Conservation (phyloP, 1,140 invertebrate species). For the Xylocopa sonorina region DNA sequence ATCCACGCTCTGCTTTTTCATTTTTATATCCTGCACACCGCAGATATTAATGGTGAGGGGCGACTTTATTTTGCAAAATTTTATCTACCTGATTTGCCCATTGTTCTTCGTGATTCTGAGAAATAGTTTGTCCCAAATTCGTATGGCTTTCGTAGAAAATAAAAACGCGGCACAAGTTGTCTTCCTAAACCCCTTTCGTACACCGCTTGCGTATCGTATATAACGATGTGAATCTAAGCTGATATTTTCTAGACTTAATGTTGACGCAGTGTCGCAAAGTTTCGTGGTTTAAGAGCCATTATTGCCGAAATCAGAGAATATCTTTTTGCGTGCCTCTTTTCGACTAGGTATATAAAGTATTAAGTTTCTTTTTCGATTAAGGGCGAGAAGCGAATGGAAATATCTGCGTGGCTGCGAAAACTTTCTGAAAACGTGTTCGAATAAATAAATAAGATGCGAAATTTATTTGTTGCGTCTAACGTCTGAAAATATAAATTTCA, state of each 20-base stretch:
- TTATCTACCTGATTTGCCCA: too few species aligned
- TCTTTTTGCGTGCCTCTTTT: too few species aligned
- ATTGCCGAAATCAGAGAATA: not conserved
- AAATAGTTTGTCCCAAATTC: too few species aligned
- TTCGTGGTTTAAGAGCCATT: not conserved
- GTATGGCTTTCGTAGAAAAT: too few species aligned
- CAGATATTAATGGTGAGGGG: too few species aligned
- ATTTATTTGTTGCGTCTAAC: too few species aligned
- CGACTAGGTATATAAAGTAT: not conserved
- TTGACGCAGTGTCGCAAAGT: conserved; percentile 3
- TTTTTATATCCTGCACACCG: too few species aligned
- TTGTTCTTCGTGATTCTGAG: too few species aligned
- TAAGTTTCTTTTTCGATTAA: not conserved
- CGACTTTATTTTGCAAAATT: too few species aligned
- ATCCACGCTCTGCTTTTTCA: not conserved
- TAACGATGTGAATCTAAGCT: conserved; percentile 10
- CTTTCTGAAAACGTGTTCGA: not conserved
- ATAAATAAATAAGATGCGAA: too few species aligned
- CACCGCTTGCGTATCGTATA: not conserved
- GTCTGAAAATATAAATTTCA: too few species aligned
- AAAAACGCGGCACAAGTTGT: not conserved
- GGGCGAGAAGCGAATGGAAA: too few species aligned
- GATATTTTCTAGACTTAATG: conserved; percentile 1
- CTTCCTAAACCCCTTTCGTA: not conserved
- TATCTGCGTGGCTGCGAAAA: not conserved